Base-by-base conservation (phyloP, 37 sponge, comb jelly and placozoan genomes). In the Chondrilla cf. caribensis region DNA sequence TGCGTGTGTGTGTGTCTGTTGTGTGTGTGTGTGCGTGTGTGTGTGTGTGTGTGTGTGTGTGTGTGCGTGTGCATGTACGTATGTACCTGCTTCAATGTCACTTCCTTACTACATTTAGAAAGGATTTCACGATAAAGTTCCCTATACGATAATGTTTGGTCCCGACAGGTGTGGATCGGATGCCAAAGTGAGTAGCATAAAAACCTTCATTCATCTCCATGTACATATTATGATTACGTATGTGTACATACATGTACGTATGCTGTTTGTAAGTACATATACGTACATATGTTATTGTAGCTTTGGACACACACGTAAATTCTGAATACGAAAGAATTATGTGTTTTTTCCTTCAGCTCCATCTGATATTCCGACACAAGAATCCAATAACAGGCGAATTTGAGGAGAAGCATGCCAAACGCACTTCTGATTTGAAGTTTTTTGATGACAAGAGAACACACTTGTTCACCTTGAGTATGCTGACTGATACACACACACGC, bases 121-220 rank as follows among this genome's bases (percentile, higher is more conserved):
- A 19, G 15, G 85, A 58, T 90, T 98, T 77, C 78, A 90, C 32
- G 99, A 98, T 66, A 89, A 92, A 62, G 90, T 97, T 28, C 97
- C 93, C 0, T 98, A 98, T 70, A 94, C 97, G 57, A 94, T 98
- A 78, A 98, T 98, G 99, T 98, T 98, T 82, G 99, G 99, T 5
- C 99, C 99, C 26, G 99, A 98, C 87, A 94, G 89, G 62, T 98
- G 99, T 83, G 99, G 99, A 38, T 58, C 54, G 55, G 88, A 84
- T 28, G 73, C 83, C 38, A 98, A 96, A 87, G 95, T 94, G 31
- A 77, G 86, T 60, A n/a, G n/a, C n/a, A n/a, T n/a, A n/a, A n/a
- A n/a, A n/a, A n/a, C n/a, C n/a, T n/a, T 82, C n/a, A n/a, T n/a
- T n/a, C n/a, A n/a, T n/a, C n/a, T n/a, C n/a, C 21, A 17, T 22